These are phyloP conservation scores for Lacerta bilineata DNA, from an alignment of 2,797 vertebrate species.

Conservation along the genomic window DNA sequence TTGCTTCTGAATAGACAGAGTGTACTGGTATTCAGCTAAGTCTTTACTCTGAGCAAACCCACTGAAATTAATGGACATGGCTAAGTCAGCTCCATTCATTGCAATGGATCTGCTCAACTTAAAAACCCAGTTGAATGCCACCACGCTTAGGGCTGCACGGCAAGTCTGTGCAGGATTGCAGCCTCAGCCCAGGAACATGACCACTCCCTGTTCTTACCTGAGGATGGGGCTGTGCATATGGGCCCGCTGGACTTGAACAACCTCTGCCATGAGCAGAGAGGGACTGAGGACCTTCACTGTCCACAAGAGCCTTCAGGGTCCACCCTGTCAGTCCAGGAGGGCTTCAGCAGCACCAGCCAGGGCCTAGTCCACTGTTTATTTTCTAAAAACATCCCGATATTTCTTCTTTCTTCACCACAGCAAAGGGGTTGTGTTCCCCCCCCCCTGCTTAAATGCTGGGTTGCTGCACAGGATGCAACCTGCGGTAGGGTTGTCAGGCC, in stretches of 20 bases:
- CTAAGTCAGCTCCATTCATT: too few species aligned
- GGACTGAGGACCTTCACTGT: not conserved
- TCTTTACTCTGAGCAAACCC: too few species aligned
- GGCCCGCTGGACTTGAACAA: slow-evolving; percentile 33
- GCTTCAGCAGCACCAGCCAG: not conserved
- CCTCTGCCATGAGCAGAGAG: slow-evolving; percentile 30
- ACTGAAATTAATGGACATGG: too few species aligned
- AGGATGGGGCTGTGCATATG: slow-evolving; percentile 34
- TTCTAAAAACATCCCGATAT: not conserved
- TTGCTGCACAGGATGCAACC: not conserved
- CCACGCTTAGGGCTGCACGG: not conserved
- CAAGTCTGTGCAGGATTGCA: not conserved
- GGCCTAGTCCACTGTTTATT: not conserved
- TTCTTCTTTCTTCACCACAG: not conserved
- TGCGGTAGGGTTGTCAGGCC: not conserved
- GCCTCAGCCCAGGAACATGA: not conserved
- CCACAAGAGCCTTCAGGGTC: not conserved
- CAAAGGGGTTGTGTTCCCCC: too few species aligned
- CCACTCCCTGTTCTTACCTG: slow-evolving; percentile 22
- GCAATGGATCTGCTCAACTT: too few species aligned
- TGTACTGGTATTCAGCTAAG: too few species aligned
- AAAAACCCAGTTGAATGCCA: too few species aligned
- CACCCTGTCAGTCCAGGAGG: slow-evolving; percentile 14
- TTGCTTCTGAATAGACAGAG: too few species aligned
- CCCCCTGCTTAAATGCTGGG: too few species aligned